Evolutionary conservation across 2,113 vertebrate genomes (phyloP).

Genomic region (Penelope pileata): DNA sequence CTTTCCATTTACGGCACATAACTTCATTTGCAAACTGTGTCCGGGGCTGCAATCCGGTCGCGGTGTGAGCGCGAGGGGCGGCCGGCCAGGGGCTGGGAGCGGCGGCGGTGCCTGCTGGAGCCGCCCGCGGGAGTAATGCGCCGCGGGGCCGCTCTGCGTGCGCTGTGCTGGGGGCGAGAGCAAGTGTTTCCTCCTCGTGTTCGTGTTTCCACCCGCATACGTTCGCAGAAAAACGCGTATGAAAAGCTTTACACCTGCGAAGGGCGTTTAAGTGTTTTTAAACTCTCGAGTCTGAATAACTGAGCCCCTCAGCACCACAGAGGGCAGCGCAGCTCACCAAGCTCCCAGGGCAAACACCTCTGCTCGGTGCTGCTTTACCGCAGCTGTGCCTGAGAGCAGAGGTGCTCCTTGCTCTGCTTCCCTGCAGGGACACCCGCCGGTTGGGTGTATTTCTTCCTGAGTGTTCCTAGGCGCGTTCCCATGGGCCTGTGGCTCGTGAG

Average conservation of each 20-base stretch:
- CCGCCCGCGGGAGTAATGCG: not conserved
- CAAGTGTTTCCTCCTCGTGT: not conserved
- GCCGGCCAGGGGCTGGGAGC: not conserved
- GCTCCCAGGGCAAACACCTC: fast-evolving
- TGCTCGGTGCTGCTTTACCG: fast-evolving
- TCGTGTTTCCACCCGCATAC: not conserved
- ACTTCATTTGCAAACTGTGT: not conserved
- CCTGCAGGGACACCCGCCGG: fast-evolving
- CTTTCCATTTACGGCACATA: not conserved
- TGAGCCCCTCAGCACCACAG: not conserved
- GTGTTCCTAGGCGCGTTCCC: not conserved
- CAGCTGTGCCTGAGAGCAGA: fast-evolving
- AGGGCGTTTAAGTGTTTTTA: not conserved
- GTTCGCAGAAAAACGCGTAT: not conserved
- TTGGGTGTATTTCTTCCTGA: fast-evolving
- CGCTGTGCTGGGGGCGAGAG: not conserved
- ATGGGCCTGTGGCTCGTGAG: fast-evolving
- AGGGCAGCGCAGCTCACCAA: not conserved
- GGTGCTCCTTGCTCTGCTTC: not conserved
- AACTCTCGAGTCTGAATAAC: not conserved
- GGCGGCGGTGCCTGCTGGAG: not conserved
- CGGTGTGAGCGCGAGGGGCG: not conserved
- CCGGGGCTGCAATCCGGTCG: too few species aligned
- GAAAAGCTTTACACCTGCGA: not conserved
- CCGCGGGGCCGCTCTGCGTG: too few species aligned